A percentile compares a stretch with the other conserved stretches of the same genome.
Conservation (phyloP, 2,113 vertebrate species). For the Isichthys henryi region DNA sequence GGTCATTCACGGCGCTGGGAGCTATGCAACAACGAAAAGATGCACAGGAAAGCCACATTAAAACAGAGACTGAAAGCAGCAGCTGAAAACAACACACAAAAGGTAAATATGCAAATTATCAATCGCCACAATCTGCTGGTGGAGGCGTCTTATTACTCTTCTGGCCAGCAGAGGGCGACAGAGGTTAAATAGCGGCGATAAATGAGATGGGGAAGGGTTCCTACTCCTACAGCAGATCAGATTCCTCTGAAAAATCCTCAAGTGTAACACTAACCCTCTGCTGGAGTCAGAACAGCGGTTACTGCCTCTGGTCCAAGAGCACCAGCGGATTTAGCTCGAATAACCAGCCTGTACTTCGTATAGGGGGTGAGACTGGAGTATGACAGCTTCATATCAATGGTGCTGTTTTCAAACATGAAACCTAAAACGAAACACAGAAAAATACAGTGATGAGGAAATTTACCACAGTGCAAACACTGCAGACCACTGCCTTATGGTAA, state of each 20-base stretch:
- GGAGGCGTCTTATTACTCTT: not conserved
- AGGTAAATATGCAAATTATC: not conserved
- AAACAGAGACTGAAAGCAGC: not conserved
- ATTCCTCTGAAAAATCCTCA: not conserved
- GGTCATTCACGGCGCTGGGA: slow-evolving; percentile 73
- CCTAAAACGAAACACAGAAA: slow-evolving; percentile 51
- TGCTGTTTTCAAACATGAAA: slow-evolving; percentile 77
- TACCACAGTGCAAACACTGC: not conserved
- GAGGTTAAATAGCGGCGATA: not conserved
- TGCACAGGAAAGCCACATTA: not conserved
- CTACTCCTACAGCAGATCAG: not conserved
- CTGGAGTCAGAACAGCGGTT: slow-evolving; percentile 66
- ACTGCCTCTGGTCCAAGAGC: slow-evolving; percentile 74
- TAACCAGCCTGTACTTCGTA: slow-evolving; percentile 61
- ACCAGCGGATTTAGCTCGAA: slow-evolving; percentile 77
- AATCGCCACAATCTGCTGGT: not conserved
- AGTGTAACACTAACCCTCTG: slow-evolving; percentile 67
- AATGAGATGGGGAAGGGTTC: not conserved
- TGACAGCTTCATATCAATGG: slow-evolving; percentile 68
- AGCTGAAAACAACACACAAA: not conserved
- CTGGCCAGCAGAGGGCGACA: slow-evolving; percentile 14
- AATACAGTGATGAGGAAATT: not conserved
- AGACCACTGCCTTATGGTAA: not conserved
- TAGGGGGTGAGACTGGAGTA: slow-evolving; percentile 76
- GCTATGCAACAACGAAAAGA: slow-evolving; percentile 47